Evolutionary conservation across 2,113 vertebrate genomes (phyloP).

Genomic region (Tachysurus vachellii): DNA sequence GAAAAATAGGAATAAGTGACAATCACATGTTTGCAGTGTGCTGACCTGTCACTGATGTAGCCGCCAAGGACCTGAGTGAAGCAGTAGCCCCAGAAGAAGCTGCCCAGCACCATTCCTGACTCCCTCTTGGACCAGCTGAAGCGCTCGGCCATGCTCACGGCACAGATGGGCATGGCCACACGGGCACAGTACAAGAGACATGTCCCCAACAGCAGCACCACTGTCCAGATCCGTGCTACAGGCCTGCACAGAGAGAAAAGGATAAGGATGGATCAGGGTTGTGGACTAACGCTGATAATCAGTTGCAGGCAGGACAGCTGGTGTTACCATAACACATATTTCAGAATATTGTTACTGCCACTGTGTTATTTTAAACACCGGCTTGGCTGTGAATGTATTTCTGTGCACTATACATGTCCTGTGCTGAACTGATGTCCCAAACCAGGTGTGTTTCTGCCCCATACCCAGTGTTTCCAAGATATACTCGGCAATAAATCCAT

Average conservation of each 20-base stretch:
- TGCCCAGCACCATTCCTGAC: slow-evolving; percentile 87
- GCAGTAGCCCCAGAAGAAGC: slow-evolving; percentile 99
- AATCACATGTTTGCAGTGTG: neutral
- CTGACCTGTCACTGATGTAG: slow-evolving; percentile 87
- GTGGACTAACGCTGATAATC: neutral
- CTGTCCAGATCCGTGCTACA: slow-evolving; percentile 81
- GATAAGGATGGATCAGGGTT: neutral
- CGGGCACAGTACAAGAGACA: slow-evolving; percentile 92
- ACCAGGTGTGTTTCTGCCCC: neutral
- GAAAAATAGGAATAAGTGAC: neutral
- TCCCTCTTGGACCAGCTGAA: slow-evolving; percentile 92
- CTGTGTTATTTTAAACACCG: neutral
- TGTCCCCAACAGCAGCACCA: slow-evolving; percentile 85
- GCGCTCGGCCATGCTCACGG: slow-evolving; percentile 81
- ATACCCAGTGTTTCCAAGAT: neutral
- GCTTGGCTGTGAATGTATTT: neutral
- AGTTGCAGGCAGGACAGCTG: neutral
- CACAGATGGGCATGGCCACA: slow-evolving; percentile 87
- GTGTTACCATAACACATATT: neutral
- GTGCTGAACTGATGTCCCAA: neutral
- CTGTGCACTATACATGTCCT: neutral
- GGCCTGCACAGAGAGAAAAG: slow-evolving; percentile 70
- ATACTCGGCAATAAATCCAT: neutral
- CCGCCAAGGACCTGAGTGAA: slow-evolving; percentile 91
- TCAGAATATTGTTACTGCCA: neutral